phyloP scores from a whole-genome alignment of 2,888 invertebrate genomes.

The Thysanoteuthis rhombus region DNA sequence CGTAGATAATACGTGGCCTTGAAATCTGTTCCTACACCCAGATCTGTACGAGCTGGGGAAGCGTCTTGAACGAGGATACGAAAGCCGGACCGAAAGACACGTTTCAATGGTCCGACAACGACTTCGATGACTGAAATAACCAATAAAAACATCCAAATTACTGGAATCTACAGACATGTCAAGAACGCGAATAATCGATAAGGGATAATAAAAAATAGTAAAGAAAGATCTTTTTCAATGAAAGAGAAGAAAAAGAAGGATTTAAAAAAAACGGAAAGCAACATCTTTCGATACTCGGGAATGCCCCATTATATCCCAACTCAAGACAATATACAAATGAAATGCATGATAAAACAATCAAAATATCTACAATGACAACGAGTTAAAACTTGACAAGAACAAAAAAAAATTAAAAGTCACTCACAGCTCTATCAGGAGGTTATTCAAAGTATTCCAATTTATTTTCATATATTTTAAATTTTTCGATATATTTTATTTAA shows the following conservation, averaged over 20 bases:
- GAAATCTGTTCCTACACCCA: background rate
- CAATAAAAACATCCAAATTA: background rate
- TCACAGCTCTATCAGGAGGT: background rate
- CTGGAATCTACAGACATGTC: background rate
- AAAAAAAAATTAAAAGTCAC: background rate
- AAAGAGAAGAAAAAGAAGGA: background rate
- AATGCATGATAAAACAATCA: slow-evolving; percentile 1
- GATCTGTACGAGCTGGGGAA: background rate
- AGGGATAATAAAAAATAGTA: background rate
- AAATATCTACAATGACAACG: background rate
- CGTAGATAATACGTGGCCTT: slow-evolving; percentile 12
- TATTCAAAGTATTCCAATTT: background rate
- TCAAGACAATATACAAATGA: background rate
- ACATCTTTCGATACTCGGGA: background rate
- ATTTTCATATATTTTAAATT: background rate
- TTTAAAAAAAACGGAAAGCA: background rate
- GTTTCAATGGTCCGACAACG: background rate
- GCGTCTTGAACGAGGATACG: background rate
- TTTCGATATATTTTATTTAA: background rate
- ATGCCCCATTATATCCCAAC: background rate
- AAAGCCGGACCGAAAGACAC: background rate
- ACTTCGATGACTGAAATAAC: slow-evolving; percentile 1
- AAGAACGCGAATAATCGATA: background rate
- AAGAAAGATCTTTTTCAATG: too few species aligned
- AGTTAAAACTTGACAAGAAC: background rate